These are phyloP conservation scores for Tiliacea aurago DNA, from an alignment of 2,888 invertebrate species.

Conservation along the genomic window DNA sequence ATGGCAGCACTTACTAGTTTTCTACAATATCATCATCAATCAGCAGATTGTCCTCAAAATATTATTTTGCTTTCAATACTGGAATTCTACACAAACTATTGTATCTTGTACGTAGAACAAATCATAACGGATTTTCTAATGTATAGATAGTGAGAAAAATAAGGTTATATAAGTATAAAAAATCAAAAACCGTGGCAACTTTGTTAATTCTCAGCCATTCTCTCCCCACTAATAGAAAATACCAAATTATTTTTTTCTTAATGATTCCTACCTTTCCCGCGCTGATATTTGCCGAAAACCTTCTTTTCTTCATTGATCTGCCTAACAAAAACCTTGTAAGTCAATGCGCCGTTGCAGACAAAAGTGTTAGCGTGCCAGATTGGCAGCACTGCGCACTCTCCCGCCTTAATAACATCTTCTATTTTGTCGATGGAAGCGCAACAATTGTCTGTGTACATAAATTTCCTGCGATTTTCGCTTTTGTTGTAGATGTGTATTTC, in stretches of 20 bases:
- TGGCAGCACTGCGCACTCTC: constrained; percentile 74
- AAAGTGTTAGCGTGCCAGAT: constrained; percentile 60
- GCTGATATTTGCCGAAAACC: neutral
- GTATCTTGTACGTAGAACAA: neutral
- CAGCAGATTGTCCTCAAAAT: neutral
- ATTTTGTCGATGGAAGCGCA: constrained; percentile 65
- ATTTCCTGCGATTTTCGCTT: constrained; percentile 76
- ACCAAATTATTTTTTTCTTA: neutral
- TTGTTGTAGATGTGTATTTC: constrained; percentile 83
- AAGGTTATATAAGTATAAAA: neutral
- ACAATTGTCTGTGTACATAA: constrained; percentile 72
- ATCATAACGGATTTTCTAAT: neutral
- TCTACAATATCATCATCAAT: neutral
- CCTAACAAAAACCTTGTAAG: constrained; percentile 60
- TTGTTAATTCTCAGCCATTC: constrained; percentile 6
- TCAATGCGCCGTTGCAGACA: constrained; percentile 40
- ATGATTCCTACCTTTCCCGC: constrained; percentile 40
- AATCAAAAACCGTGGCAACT: neutral
- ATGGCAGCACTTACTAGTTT: neutral
- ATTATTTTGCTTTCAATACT: neutral
- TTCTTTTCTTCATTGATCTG: constrained; percentile 28
- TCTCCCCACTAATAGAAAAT: neutral
- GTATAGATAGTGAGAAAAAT: neutral
- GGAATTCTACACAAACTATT: no score
- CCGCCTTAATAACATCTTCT: constrained; percentile 67